These are phyloP conservation scores for Chaitophorus viminalis DNA, from an alignment of 2,888 invertebrate species.

Conservation along the genomic window DNA sequence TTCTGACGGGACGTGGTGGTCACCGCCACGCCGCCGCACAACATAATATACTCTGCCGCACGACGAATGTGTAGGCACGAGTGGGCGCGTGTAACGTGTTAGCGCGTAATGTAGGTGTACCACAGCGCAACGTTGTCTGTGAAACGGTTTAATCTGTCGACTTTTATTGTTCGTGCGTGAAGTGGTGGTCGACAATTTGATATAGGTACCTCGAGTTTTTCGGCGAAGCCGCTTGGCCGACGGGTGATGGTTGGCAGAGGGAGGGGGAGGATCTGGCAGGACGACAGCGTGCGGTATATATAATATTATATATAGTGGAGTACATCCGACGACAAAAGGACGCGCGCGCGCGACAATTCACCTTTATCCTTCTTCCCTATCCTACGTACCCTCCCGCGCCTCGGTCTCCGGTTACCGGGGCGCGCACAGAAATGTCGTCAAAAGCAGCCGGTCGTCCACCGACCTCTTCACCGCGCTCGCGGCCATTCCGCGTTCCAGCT, in stretches of 20 bases:
- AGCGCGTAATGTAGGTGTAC: constrained; percentile 5
- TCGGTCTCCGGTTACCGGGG: constrained; percentile 33
- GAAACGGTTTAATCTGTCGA: constrained; percentile 38
- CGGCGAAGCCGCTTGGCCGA: not conserved
- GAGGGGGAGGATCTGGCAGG: not conserved
- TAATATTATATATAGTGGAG: too few relatives aligned
- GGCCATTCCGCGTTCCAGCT: constrained; percentile 35
- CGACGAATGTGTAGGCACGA: too few relatives aligned
- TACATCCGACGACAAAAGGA: constrained; percentile 47
- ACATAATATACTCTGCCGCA: too few relatives aligned
- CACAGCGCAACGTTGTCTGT: not conserved
- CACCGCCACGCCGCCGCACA: too few relatives aligned
- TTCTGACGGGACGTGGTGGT: too few relatives aligned
- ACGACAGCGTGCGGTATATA: too few relatives aligned
- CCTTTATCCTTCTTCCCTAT: not conserved
- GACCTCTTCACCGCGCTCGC: not conserved
- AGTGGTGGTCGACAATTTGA: constrained; percentile 52
- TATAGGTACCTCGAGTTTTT: constrained; percentile 39
- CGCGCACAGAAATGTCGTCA: constrained; percentile 48
- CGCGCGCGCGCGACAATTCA: constrained; percentile 30
- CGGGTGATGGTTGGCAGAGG: not conserved
- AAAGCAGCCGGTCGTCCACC: constrained; percentile 56
- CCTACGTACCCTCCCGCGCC: not conserved
- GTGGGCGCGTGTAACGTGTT: too few relatives aligned
- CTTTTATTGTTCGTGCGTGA: constrained; percentile 49